Base-by-base conservation (phyloP, 1,140 invertebrate species). In the Polypedilum pembai region DNA sequence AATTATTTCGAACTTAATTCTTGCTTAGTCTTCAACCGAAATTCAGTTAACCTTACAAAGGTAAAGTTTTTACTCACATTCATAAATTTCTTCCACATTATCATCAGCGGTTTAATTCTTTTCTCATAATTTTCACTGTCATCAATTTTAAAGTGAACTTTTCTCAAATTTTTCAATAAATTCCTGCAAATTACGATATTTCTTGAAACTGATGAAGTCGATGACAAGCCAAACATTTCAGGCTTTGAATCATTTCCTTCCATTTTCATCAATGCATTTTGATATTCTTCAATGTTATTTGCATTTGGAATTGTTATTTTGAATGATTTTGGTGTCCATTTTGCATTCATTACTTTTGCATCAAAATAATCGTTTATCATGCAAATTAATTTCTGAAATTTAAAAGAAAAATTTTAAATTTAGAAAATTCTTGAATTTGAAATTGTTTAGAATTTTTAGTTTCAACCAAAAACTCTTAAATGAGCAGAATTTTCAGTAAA, bases 281-380 rank as follows among this genome's bases (percentile, higher is more conserved):
- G 76, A 75, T 88, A 87, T 77, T 93, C 91, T 83, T 89, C 81
- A 18, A 84, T 79, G 24, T 82, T 79, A 4, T 83, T 82, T 69
- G 83, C 85, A 74, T 80, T 85, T 63, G 83, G 88, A 75, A 86
- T 82, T 24, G 76, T 77, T 40, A 87, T 79, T 15, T 84, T 80
- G 7, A 86, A 79, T 4, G 85, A 85, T 0, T 90, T 81, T 0
- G 87, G 82, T 78, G 83, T 86, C 81, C 85, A 85, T 75, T 84
- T 82, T 75, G 87, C 87, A 74, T 85, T 86, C 66, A 88, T 81
- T 10, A 88, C 78, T 81, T 87, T 81, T 79, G 84, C 78, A 66
- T 82, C 88, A 82, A 95, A 95, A 78, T 90, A 90, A 56, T 90
- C 85, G n/a, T 84, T 79, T 1, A 96, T 80, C 79, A 95, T 95